Percentiles rank a stretch among this genome's conserved stretches.
These are phyloP conservation scores for Mantis religiosa DNA, from an alignment of 2,888 invertebrate species.

Conservation along the genomic window DNA sequence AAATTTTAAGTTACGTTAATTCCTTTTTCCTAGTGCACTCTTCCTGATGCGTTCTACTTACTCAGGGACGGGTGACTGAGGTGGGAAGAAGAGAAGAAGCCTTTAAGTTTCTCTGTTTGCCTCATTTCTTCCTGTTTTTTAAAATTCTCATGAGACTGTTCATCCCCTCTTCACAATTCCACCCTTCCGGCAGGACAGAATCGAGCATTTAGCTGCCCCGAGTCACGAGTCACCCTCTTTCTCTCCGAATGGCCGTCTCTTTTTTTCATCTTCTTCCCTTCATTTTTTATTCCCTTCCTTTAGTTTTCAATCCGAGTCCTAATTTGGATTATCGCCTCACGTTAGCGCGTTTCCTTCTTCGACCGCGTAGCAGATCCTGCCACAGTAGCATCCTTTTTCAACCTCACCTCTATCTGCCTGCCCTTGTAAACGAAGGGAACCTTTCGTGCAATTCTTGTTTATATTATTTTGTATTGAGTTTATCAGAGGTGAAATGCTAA, in stretches of 20 bases:
- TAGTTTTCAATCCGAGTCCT: slow-evolving; percentile 25
- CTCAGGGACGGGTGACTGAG: not conserved
- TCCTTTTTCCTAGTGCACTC: slow-evolving; percentile 9
- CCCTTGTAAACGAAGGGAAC: not conserved
- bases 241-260: not conserved
- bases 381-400: not conserved
- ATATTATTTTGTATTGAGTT: too few relatives aligned
- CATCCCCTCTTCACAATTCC: not conserved
- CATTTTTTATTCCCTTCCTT: slow-evolving; percentile 16
- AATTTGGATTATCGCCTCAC: slow-evolving; percentile 26
- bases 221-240: not conserved
- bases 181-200: not conserved
- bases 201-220: slow-evolving; percentile 6
- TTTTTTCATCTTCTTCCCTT: not conserved
- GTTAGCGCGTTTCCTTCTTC: slow-evolving; percentile 1
- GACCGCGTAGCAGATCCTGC: not conserved
- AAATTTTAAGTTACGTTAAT: slow-evolving; percentile 19
- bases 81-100: not conserved
- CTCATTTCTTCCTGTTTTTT: slow-evolving; percentile 17
- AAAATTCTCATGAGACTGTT: slow-evolving; percentile 13
- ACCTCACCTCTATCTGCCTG: not conserved
- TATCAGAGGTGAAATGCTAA: too few relatives aligned
- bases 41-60: not conserved
- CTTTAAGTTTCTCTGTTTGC: slow-evolving; percentile 8
- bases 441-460: not conserved